Evolutionary conservation across 1,140 invertebrate species (phyloP).

Genomic region (Scaptomyza hsui): DNA sequence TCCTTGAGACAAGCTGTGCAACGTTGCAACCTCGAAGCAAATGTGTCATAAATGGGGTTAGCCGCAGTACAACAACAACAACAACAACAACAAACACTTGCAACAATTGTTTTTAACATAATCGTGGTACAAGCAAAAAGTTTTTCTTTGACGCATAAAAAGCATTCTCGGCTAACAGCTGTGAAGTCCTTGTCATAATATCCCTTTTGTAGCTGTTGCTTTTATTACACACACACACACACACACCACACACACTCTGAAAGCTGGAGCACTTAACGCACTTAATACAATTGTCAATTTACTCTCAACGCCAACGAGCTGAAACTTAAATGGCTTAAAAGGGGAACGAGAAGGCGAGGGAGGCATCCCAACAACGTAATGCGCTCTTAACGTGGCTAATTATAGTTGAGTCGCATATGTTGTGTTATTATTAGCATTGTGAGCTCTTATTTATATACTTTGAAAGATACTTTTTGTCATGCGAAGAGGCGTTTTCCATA

Average conservation of each 20-base stretch:
- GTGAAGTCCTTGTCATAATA: conserved; percentile 45
- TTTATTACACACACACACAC: conserved; percentile 1
- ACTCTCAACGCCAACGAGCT: conserved; percentile 35
- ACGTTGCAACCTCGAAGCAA: conserved; percentile 43
- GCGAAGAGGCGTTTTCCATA: neutral
- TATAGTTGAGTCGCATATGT: conserved; percentile 14
- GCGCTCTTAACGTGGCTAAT: conserved; percentile 46
- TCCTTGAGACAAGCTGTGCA: conserved; percentile 45
- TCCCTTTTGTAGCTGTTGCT: conserved; percentile 34
- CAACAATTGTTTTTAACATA: conserved; percentile 19
- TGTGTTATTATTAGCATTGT: neutral
- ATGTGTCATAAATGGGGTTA: conserved; percentile 59
- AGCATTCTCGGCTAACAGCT: conserved; percentile 44
- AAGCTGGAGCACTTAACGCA: conserved; percentile 58
- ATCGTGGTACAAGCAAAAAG: conserved; percentile 16
- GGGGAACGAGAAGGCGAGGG: neutral
- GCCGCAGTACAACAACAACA: conserved; percentile 18
- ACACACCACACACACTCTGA: conserved; percentile 8
- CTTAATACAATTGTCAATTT: conserved; percentile 77
- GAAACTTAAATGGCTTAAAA: neutral
- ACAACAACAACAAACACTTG: too few species aligned
- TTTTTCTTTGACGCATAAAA: conserved; percentile 41
- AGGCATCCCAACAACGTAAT: conserved; percentile 46
- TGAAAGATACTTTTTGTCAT: conserved; percentile 7
- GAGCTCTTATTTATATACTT: neutral